Percentiles rank a stretch among this genome's conserved stretches.
Evolutionary conservation across 2,113 vertebrate genomes (phyloP).

Genomic region (Boleophthalmus pectinirostris): DNA sequence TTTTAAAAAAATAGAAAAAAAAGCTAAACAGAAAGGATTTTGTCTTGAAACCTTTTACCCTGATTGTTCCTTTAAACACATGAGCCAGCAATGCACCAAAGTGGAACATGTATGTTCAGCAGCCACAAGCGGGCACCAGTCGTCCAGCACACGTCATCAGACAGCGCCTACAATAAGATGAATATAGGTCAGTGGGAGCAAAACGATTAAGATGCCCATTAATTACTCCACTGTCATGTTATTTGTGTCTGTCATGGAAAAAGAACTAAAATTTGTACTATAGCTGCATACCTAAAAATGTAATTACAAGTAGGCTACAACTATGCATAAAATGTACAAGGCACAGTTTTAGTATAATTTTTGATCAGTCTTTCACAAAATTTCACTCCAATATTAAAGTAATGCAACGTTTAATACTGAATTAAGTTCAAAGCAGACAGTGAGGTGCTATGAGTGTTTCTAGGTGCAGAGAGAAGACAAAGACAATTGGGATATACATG

Average conservation of each 20-base stretch:
- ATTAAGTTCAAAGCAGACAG: no score
- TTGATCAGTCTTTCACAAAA: no score
- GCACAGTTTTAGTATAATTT: no score
- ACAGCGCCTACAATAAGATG: neutral
- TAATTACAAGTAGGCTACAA: no score
- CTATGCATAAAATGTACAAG: no score
- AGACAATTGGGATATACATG: no score
- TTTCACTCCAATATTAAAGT: no score
- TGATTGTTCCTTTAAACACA: constrained; percentile 11
- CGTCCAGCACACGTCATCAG: constrained; percentile 15
- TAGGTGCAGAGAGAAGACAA: no score
- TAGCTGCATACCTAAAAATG: no score
- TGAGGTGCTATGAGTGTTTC: no score
- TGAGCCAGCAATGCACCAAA: constrained; percentile 31
- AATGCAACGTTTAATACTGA: no score
- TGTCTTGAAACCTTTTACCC: neutral
- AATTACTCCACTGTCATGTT: neutral
- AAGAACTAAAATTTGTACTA: no score
- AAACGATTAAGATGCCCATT: neutral
- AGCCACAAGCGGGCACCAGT: constrained; percentile 48
- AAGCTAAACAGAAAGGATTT: neutral
- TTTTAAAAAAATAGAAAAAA: neutral
- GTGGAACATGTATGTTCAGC: constrained; percentile 27
- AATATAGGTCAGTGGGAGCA: neutral
- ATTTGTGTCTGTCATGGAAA: constrained; percentile 10